A percentile compares a stretch with the other conserved stretches of the same genome.
These are phyloP conservation scores for Leiothrix lutea DNA, from an alignment of 2,113 vertebrate species.

Conservation along the genomic window DNA sequence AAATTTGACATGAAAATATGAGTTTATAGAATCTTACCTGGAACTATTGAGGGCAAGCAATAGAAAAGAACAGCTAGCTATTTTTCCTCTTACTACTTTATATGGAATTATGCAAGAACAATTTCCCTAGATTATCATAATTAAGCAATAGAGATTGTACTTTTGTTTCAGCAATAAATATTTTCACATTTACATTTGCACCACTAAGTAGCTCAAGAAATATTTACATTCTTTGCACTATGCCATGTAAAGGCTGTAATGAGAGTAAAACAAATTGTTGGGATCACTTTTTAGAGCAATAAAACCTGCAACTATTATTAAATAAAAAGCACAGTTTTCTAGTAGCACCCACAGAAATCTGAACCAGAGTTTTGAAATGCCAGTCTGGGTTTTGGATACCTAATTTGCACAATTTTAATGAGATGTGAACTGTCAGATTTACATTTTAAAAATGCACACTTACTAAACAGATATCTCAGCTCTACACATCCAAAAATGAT, in stretches of 20 bases:
- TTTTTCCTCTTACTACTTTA: not conserved
- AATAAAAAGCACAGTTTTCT: not conserved
- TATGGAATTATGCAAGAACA: not conserved
- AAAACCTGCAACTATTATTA: not conserved
- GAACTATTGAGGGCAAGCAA: not conserved
- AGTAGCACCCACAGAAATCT: not conserved
- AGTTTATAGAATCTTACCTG: not conserved
- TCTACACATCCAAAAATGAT: not conserved
- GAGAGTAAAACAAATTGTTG: not conserved
- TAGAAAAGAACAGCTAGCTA: not conserved
- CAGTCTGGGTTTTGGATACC: not conserved
- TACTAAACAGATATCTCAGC: not conserved
- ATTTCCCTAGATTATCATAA: slow-evolving; percentile 26
- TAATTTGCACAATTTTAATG: not conserved
- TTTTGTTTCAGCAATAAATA: slow-evolving; percentile 39
- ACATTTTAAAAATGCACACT: not conserved
- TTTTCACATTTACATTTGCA: slow-evolving; percentile 33
- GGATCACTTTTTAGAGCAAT: not conserved
- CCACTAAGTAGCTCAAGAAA: not conserved
- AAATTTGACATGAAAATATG: not conserved
- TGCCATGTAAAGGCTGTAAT: not conserved
- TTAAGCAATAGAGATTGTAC: not conserved
- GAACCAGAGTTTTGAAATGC: not conserved
- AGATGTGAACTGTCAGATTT: not conserved
- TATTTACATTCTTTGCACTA: not conserved